These are phyloP conservation scores for Campylorhamphus procurvoides DNA, from an alignment of 2,113 vertebrate species.

Conservation along the genomic window DNA sequence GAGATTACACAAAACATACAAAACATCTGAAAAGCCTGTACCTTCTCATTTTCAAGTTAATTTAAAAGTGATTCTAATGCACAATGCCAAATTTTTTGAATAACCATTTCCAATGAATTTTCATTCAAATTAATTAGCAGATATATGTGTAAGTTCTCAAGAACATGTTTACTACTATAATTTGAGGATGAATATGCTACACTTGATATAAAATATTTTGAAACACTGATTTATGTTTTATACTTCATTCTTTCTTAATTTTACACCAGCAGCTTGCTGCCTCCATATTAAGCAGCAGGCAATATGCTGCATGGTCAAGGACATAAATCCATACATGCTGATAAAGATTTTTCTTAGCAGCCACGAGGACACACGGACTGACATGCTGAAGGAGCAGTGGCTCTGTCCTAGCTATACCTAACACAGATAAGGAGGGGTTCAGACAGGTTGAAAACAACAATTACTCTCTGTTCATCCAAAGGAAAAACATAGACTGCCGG, in stretches of 20 bases:
- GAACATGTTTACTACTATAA: background rate
- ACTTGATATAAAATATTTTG: background rate
- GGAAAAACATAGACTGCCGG: background rate
- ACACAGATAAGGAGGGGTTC: background rate
- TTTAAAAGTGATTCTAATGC: background rate
- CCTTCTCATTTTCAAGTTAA: background rate
- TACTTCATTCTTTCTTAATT: background rate
- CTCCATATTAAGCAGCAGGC: background rate
- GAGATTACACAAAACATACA: background rate
- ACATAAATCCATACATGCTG: background rate
- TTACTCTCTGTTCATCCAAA: background rate
- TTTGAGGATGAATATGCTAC: background rate
- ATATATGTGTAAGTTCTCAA: background rate
- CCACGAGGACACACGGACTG: fast-evolving
- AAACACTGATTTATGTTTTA: background rate
- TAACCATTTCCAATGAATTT: background rate
- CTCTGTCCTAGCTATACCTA: background rate
- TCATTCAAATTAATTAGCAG: background rate
- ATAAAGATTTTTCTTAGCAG: background rate
- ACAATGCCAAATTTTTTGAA: background rate
- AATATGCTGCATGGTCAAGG: background rate
- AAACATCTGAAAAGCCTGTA: background rate
- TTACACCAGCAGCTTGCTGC: background rate
- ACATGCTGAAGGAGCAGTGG: background rate
- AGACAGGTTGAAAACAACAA: background rate